Evolutionary conservation across 2,797 vertebrate species (phyloP).

Genomic region (Crocodylus rhombifer): DNA sequence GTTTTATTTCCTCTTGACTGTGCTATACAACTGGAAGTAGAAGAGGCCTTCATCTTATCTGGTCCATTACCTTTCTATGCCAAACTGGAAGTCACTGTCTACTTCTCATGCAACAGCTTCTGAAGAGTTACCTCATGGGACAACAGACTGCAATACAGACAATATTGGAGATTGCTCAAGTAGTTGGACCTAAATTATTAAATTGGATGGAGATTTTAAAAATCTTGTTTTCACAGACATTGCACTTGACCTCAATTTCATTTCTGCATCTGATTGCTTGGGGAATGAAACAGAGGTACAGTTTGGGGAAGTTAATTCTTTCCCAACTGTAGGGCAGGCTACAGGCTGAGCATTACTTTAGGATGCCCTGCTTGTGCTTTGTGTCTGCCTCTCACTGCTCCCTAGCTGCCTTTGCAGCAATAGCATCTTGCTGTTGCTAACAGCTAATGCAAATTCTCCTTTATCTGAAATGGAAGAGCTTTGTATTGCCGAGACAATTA

Average conservation of each 20-base stretch:
- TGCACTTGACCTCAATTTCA: not conserved
- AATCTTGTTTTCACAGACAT: accelerated
- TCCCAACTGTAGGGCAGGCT: not conserved
- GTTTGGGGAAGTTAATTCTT: not conserved
- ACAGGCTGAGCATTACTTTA: not conserved
- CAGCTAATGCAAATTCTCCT: not conserved
- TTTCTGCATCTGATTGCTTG: accelerated
- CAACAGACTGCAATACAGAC: not conserved
- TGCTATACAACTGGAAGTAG: not conserved
- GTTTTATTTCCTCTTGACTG: not conserved
- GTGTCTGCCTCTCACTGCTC: not conserved
- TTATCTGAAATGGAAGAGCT: not conserved
- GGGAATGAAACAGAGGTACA: not conserved
- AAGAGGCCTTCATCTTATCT: not conserved
- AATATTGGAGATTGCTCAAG: not conserved
- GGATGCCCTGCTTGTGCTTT: not conserved
- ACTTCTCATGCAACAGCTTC: not conserved
- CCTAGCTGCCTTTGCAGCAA: not conserved
- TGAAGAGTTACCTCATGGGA: not conserved
- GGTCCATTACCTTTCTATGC: not conserved
- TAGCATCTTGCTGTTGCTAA: not conserved
- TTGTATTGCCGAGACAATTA: not conserved
- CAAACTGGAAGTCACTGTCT: accelerated
- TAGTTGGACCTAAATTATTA: not conserved
- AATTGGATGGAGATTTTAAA: not conserved